phyloP scores from a whole-genome alignment of 2,113 vertebrate genomes.

The Callipepla californica region DNA sequence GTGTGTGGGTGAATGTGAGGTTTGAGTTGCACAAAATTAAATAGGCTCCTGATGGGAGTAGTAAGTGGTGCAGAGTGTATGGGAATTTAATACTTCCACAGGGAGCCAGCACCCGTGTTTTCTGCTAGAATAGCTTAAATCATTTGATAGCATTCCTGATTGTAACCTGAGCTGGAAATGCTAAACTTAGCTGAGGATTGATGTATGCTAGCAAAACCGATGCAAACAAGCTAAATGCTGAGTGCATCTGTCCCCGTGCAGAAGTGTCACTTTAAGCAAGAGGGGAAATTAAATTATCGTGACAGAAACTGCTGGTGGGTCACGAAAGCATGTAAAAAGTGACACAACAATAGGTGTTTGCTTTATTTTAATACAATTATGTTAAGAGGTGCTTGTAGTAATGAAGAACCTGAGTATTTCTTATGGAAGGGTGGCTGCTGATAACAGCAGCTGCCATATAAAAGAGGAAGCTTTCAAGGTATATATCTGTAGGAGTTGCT shows the following conservation, averaged over 20 bases:
- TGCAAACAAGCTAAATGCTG: neutral
- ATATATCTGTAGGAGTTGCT: neutral
- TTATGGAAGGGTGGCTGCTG: neutral
- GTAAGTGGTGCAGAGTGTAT: neutral
- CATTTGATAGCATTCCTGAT: neutral
- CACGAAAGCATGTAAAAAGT: neutral
- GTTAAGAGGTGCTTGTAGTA: neutral
- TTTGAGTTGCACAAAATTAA: conserved; percentile 61
- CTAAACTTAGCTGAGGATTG: neutral
- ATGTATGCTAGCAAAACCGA: neutral
- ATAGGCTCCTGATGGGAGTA: conserved; percentile 17
- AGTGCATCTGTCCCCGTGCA: neutral
- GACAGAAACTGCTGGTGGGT: neutral
- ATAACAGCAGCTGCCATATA: neutral
- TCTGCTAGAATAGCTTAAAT: conserved; percentile 21
- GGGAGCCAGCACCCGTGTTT: neutral
- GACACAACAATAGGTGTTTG: neutral
- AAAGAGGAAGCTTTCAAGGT: neutral
- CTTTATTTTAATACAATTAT: neutral
- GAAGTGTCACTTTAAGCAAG: neutral
- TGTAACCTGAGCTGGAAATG: neutral
- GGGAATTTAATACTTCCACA: conserved; percentile 31
- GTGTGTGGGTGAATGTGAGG: neutral
- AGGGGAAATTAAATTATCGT: neutral
- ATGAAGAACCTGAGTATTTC: neutral